Percentiles rank a stretch among this genome's conserved stretches.
Conservation (phyloP, 1,140 invertebrate species). For the Atta cephalotes region DNA sequence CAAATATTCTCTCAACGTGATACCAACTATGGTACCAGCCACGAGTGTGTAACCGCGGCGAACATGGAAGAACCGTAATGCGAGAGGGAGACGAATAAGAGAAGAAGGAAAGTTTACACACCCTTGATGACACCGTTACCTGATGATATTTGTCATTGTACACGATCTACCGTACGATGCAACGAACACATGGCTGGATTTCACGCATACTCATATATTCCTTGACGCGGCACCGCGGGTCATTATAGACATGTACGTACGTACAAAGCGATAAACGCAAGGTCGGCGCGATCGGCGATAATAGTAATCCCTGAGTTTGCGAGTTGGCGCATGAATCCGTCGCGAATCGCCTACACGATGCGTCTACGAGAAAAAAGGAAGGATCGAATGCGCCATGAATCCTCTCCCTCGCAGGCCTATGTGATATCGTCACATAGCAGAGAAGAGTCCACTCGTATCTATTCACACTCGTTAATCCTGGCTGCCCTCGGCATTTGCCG, state of each 20-base stretch:
- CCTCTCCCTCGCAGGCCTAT: slow-evolving; percentile 42
- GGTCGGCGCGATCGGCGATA: slow-evolving; percentile 69
- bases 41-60: slow-evolving; percentile 7
- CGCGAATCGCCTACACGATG: not conserved
- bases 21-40: slow-evolving; percentile 24
- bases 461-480: slow-evolving; percentile 53
- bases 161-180: slow-evolving; percentile 66
- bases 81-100: slow-evolving; percentile 32
- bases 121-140: slow-evolving; percentile 79
- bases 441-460: slow-evolving; percentile 11
- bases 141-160: slow-evolving; percentile 67
- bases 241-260: slow-evolving; percentile 66
- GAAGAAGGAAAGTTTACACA: slow-evolving; percentile 68
- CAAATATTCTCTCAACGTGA: slow-evolving; percentile 77
- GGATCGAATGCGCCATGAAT: slow-evolving; percentile 65
- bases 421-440: slow-evolving; percentile 23
- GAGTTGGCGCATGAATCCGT: slow-evolving; percentile 5
- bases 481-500: slow-evolving; percentile 27
- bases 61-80: slow-evolving; percentile 44
- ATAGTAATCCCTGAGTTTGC: slow-evolving; percentile 76
- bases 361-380: not conserved
- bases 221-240: slow-evolving; percentile 55
- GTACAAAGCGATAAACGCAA: slow-evolving; percentile 66
- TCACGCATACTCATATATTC: slow-evolving; percentile 37
- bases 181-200: slow-evolving; percentile 46